phyloP scores from a whole-genome alignment of 1,140 invertebrate species.

The Helicoverpa zea region DNA sequence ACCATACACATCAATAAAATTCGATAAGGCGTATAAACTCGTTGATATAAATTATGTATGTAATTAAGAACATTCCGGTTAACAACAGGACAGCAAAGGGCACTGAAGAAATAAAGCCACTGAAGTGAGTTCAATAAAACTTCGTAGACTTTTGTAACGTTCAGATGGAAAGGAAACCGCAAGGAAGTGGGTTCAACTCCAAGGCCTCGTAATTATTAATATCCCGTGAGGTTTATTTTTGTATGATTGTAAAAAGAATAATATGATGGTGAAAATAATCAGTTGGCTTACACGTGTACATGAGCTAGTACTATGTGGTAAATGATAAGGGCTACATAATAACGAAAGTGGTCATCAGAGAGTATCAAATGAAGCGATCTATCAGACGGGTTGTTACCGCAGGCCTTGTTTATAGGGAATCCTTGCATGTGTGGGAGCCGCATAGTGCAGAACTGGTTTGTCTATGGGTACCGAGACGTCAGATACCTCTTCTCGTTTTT shows the following conservation, averaged over 20 bases:
- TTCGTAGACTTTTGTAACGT: conserved; percentile 31
- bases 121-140: not conserved
- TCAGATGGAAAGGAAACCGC: conserved; percentile 46
- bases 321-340: conserved; percentile 61
- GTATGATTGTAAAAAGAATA: not conserved
- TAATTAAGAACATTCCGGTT: no score
- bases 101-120: not conserved
- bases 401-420: conserved; percentile 69
- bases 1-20: no score
- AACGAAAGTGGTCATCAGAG: conserved; percentile 59
- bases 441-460: conserved; percentile 71
- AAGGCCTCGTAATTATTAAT: conserved; percentile 44
- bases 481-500: conserved; percentile 64
- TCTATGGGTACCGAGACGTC: conserved; percentile 70
- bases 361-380: conserved; percentile 82
- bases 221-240: conserved; percentile 34
- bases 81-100: not conserved
- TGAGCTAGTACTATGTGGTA: conserved; percentile 17
- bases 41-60: no score
- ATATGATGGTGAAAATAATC: conserved; percentile 6
- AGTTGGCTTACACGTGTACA: conserved; percentile 10
- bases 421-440: conserved; percentile 80
- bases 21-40: no score
- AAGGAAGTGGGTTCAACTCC: conserved; percentile 47
- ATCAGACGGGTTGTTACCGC: conserved; percentile 74